Percentiles rank a stretch among this genome's conserved stretches.
Conservation (phyloP, 2,113 vertebrate genomes). For the Aix galericulata region DNA sequence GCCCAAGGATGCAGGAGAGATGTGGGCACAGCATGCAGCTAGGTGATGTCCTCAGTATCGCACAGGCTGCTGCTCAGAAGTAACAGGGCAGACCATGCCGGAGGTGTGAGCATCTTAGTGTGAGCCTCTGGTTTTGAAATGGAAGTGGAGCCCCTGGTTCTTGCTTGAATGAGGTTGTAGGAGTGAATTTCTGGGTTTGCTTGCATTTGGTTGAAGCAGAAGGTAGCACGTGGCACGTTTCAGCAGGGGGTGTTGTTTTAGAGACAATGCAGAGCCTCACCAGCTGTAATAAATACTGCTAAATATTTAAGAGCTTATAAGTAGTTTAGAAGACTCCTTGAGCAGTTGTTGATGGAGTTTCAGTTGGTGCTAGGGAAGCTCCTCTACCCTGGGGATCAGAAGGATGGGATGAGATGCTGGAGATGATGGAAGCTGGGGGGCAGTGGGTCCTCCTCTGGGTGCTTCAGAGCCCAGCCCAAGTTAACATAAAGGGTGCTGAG, state of each 20-base stretch:
- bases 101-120: background rate
- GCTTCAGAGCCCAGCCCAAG: background rate
- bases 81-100: background rate
- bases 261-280: background rate
- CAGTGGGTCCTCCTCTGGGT: background rate
- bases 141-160: background rate
- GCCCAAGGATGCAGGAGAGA: background rate
- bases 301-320: slow-evolving; percentile 64
- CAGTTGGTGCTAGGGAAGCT: background rate
- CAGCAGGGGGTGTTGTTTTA: slow-evolving; percentile 3
- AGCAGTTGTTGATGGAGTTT: slow-evolving; percentile 45
- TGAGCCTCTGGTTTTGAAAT: background rate
- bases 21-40: background rate
- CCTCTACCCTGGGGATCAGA: background rate
- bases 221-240: background rate
- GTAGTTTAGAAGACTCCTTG: slow-evolving; percentile 52
- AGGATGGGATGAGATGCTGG: background rate
- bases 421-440: background rate
- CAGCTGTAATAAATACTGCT: slow-evolving; percentile 5
- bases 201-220: background rate
- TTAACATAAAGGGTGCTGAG: background rate
- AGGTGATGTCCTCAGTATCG: background rate
- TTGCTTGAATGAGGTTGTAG: slow-evolving; percentile 8
- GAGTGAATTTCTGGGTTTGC: slow-evolving; percentile 10
- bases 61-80: background rate